Evolutionary conservation across 1,140 invertebrate genomes (phyloP).

Genomic region (Aleiodes sp.): DNA sequence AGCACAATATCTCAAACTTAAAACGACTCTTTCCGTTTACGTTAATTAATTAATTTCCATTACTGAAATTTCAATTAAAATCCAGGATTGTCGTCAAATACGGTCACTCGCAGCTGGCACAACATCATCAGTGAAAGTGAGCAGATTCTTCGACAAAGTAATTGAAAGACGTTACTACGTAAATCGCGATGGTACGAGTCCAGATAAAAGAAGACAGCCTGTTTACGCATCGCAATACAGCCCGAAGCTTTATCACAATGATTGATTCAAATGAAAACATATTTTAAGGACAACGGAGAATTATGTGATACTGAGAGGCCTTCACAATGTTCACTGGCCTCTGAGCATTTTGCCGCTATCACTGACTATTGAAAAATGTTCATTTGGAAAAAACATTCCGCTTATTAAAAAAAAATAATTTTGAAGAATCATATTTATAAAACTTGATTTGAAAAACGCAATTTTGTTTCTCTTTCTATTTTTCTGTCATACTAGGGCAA

Average conservation of each 20-base stretch:
- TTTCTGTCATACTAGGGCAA: no score
- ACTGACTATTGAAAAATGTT: neutral
- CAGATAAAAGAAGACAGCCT: constrained; percentile 67
- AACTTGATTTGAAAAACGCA: neutral
- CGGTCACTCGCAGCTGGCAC: constrained; percentile 90
- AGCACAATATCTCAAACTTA: no score
- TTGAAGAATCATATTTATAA: constrained; percentile 4
- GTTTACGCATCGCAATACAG: constrained; percentile 63
- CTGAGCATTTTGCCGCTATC: neutral
- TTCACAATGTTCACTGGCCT: neutral
- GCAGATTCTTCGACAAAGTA: constrained; percentile 94
- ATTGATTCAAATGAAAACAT: constrained; percentile 51
- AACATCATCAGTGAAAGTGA: constrained; percentile 90
- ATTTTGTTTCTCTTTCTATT: neutral
- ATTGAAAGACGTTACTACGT: constrained; percentile 77
- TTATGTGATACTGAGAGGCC: neutral
- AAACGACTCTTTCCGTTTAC: no score
- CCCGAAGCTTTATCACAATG: constrained; percentile 71
- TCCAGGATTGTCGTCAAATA: constrained; percentile 78
- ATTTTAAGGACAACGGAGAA: neutral
- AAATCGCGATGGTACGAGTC: constrained; percentile 63
- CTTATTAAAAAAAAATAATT: neutral
- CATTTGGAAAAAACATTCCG: constrained; percentile 7
- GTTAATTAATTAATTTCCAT: no score
- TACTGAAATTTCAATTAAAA: constrained; percentile 26